A percentile compares a stretch with the other conserved stretches of the same genome.
These are phyloP conservation scores for Dicyrtomina minuta DNA, from an alignment of 2,888 invertebrate genomes.

Conservation along the genomic window DNA sequence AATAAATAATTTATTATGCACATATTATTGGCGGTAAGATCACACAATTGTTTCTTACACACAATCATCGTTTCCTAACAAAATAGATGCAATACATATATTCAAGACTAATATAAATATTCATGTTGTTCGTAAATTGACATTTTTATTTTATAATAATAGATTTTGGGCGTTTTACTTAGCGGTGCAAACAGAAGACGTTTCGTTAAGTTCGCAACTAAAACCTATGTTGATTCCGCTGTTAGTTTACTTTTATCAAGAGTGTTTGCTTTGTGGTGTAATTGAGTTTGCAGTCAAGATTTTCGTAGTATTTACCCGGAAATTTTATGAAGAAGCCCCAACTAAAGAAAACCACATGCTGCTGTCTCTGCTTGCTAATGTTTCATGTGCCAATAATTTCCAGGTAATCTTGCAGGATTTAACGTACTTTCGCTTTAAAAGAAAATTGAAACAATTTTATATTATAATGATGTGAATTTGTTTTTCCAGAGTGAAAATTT, in stretches of 20 bases:
- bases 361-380: constrained; percentile 36
- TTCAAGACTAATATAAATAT: no score
- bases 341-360: constrained; percentile 36
- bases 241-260: constrained; percentile 44
- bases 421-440: background rate
- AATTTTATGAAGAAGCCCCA: constrained; percentile 44
- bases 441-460: background rate
- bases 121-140: background rate
- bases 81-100: no score
- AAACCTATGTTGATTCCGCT: constrained; percentile 47
- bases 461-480: background rate
- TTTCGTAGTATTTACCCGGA: constrained; percentile 39
- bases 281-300: constrained; percentile 38
- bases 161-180: constrained; percentile 51
- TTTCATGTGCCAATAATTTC: constrained; percentile 34
- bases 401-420: constrained; percentile 38
- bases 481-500: constrained; percentile 33
- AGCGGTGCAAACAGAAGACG: constrained; percentile 36
- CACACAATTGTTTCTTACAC: background rate
- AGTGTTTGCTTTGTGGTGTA: constrained; percentile 34
- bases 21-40: background rate
- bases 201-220: constrained; percentile 36
- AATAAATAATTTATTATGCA: background rate
- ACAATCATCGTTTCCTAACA: background rate
- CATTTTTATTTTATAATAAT: constrained; percentile 1